Percentiles rank a stretch among this genome's conserved stretches.
Evolutionary conservation across 2,888 invertebrate species (phyloP).

Genomic region (Mechanitis messenoides): DNA sequence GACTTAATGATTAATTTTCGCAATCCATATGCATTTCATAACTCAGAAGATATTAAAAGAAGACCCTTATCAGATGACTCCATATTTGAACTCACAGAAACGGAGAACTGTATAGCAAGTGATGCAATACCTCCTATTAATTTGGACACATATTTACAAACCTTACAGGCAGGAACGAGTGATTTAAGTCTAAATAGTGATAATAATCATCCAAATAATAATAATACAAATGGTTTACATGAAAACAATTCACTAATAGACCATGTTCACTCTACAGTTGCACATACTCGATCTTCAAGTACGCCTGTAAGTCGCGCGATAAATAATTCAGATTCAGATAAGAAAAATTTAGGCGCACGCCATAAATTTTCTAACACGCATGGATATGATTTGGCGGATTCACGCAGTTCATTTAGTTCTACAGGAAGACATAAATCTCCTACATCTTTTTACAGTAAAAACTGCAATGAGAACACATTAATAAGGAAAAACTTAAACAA

Average conservation of each 20-base stretch:
- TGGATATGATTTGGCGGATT: slow-evolving; percentile 51
- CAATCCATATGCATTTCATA: slow-evolving; percentile 59
- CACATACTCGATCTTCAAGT: slow-evolving; percentile 51
- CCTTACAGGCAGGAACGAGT: slow-evolving; percentile 73
- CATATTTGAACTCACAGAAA: slow-evolving; percentile 80
- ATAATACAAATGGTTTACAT: slow-evolving; percentile 3
- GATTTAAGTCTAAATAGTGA: slow-evolving; percentile 31
- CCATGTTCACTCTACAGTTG: slow-evolving; percentile 9
- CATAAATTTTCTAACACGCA: slow-evolving; percentile 47
- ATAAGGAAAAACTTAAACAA: slow-evolving; percentile 66
- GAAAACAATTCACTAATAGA: slow-evolving; percentile 12
- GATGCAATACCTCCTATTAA: slow-evolving; percentile 76
- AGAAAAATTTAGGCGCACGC: slow-evolving; percentile 36
- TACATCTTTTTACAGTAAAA: slow-evolving; percentile 70
- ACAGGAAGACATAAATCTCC: slow-evolving; percentile 55
- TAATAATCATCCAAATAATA: slow-evolving; percentile 17
- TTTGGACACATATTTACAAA: slow-evolving; percentile 81
- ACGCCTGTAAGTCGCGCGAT: slow-evolving; percentile 46
- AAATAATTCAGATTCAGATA: slow-evolving; percentile 34
- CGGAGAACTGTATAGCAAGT: slow-evolving; percentile 71
- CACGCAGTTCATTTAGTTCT: slow-evolving; percentile 62
- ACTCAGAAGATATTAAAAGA: slow-evolving; percentile 80
- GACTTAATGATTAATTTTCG: slow-evolving; percentile 76
- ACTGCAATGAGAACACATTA: slow-evolving; percentile 55
- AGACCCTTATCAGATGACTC: slow-evolving; percentile 86